Conservation (phyloP, 2,888 invertebrate species). For the Romanomermis culicivorax region DNA sequence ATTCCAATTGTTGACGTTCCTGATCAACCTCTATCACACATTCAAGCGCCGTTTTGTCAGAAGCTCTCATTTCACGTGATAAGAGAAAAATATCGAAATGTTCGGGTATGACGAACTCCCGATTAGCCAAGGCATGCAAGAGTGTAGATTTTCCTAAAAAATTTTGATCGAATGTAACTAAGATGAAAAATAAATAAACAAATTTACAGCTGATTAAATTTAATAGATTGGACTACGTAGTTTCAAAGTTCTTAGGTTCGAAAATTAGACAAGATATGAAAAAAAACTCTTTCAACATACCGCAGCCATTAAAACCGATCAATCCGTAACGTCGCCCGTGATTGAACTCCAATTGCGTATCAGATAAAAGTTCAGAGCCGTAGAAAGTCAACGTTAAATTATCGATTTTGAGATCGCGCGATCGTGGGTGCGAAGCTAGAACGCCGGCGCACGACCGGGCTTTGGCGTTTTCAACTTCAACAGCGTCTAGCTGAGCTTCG, state of each 20-base stretch:
- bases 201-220: too few relatives aligned
- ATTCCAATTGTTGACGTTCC: constrained; percentile 69
- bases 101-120: constrained; percentile 80
- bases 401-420: constrained; percentile 83
- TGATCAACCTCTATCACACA: constrained; percentile 97
- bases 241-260: too few relatives aligned
- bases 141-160: constrained; percentile 67
- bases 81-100: constrained; percentile 94
- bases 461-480: constrained; percentile 64
- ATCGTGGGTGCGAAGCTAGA: constrained; percentile 76
- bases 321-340: constrained; percentile 88
- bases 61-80: constrained; percentile 91
- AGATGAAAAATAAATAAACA: too few relatives aligned
- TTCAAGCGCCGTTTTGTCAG: constrained; percentile 76
- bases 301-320: constrained; percentile 89
- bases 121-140: constrained; percentile 65
- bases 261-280: neutral
- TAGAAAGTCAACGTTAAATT: constrained; percentile 94
- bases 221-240: too few relatives aligned
- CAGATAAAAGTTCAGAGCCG: constrained; percentile 79
- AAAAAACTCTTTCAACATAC: constrained; percentile 36
- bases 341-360: constrained; percentile 86
- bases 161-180: neutral
- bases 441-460: constrained; percentile 83
- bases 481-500: constrained; percentile 11